Evolutionary conservation across 2,888 invertebrate species (phyloP).

Genomic region (Sussaba pulchella): DNA sequence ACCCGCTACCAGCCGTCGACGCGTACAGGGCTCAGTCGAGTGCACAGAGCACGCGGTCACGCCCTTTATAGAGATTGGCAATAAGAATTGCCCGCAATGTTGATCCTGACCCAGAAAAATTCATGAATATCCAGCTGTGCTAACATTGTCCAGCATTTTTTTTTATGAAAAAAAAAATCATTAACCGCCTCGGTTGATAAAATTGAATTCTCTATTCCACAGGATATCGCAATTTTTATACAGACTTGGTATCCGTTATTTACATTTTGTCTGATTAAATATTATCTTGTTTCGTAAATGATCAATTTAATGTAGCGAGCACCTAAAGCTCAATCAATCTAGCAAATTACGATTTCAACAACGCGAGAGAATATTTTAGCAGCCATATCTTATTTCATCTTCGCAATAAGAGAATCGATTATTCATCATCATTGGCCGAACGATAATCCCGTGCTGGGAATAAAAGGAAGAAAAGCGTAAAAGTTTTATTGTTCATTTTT

Average conservation of each 20-base stretch:
- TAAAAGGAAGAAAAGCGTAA: neutral
- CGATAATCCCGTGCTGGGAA: neutral
- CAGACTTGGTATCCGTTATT: neutral
- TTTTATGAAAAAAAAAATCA: neutral
- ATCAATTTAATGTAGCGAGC: neutral
- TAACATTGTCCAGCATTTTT: neutral
- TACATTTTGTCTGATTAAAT: neutral
- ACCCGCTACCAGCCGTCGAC: slow-evolving; percentile 64
- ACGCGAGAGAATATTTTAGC: no score
- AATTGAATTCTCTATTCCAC: neutral
- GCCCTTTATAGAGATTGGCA: slow-evolving; percentile 71
- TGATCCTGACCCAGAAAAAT: slow-evolving; percentile 13
- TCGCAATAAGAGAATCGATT: neutral
- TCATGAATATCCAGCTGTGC: neutral
- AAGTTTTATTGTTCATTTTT: neutral
- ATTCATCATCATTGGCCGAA: neutral
- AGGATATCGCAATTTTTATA: neutral
- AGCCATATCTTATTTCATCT: no score
- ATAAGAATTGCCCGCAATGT: slow-evolving; percentile 17
- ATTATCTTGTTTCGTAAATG: neutral
- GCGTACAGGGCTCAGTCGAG: slow-evolving; percentile 35
- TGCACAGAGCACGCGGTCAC: slow-evolving; percentile 72
- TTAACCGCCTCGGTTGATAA: neutral
- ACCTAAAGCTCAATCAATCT: no score
- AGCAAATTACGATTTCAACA: neutral